Conservation (phyloP, 2,797 vertebrate species). For the Rhinogobio ventralis region DNA sequence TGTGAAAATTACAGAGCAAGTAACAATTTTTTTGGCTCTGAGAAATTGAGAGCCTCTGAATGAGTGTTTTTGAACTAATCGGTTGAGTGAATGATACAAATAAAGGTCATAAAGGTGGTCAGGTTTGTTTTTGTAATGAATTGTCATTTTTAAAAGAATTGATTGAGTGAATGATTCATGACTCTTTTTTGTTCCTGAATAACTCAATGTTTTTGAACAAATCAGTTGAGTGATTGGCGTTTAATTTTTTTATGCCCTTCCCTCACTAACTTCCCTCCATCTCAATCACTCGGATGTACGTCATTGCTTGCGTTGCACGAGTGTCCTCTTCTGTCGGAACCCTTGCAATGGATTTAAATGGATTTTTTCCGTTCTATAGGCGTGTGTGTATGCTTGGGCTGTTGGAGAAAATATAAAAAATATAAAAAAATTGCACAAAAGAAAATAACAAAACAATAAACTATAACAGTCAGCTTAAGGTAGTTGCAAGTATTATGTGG, state of each 20-base stretch:
- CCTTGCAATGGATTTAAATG: too few species aligned
- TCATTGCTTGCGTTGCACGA: not conserved
- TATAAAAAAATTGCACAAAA: too few species aligned
- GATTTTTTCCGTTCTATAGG: too few species aligned
- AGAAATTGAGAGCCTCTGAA: not conserved
- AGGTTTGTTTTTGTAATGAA: not conserved
- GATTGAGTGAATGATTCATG: not conserved
- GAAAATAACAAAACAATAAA: too few species aligned
- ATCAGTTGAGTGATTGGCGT: not conserved
- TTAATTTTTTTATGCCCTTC: not conserved
- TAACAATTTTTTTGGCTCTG: too few species aligned
- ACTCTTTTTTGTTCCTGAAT: not conserved
- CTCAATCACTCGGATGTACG: not conserved
- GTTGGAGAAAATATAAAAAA: too few species aligned
- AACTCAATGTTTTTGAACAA: not conserved
- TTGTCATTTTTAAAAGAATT: not conserved
- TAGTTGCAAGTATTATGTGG: too few species aligned
- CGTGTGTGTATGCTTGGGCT: too few species aligned
- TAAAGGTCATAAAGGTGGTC: not conserved
- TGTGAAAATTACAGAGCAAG: too few species aligned
- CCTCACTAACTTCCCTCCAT: not conserved
- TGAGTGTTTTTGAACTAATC: not conserved
- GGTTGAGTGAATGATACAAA: not conserved
- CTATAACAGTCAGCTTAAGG: too few species aligned
- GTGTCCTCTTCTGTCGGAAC: too few species aligned